These are phyloP conservation scores for Carassius carassius DNA, from an alignment of 2,113 vertebrate species.

Conservation along the genomic window DNA sequence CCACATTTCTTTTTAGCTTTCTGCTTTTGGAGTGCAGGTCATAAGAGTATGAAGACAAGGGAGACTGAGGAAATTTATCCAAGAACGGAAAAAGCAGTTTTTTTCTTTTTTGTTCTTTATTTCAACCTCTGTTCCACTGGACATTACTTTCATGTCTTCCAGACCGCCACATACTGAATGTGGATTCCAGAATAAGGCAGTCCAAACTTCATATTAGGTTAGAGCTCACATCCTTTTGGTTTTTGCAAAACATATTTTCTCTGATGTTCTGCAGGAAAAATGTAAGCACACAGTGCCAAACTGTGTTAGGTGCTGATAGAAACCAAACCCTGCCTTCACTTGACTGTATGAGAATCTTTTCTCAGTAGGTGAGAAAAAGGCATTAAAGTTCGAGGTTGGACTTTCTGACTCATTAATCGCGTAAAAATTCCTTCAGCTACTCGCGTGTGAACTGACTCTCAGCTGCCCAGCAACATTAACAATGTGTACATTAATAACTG, in stretches of 20 bases:
- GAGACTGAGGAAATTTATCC: background rate
- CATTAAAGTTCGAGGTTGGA: constrained; percentile 3
- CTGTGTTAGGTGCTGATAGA: constrained; percentile 16
- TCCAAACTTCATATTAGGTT: background rate
- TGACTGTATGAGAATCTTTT: background rate
- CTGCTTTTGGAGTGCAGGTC: background rate
- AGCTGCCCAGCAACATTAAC: background rate
- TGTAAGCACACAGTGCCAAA: background rate
- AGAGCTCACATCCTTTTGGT: background rate
- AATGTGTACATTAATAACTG: background rate
- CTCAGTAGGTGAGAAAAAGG: background rate
- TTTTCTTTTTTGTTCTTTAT: background rate
- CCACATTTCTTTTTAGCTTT: background rate
- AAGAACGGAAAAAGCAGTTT: background rate
- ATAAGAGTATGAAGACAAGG: constrained; percentile 14
- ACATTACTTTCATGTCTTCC: constrained; percentile 4
- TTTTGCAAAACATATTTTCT: background rate
- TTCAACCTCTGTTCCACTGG: background rate
- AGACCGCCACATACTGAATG: constrained; percentile 32
- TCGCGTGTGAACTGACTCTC: constrained; percentile 9
- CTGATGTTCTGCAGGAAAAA: background rate
- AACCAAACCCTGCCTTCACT: background rate
- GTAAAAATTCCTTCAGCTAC: background rate
- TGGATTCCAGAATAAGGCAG: background rate
- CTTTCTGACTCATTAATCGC: constrained; percentile 11